Base-by-base conservation (phyloP, 2,113 vertebrate genomes). In the Silurus asotus region DNA sequence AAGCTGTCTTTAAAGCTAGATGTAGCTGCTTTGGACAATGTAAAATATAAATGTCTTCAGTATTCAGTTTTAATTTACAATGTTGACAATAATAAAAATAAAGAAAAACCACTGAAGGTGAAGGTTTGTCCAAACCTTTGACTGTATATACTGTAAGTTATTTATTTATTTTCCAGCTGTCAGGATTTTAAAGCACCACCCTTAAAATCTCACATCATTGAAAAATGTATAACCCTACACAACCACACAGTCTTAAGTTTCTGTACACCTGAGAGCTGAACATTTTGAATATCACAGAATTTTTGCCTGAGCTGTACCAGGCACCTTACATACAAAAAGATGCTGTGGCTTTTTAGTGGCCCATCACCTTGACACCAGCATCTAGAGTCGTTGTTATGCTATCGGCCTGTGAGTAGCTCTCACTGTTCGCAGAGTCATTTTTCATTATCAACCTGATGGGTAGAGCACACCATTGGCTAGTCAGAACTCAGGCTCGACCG, bases 281-380 rank as follows among this genome's bases (percentile, higher is more conserved):
- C 20, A 76, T 76, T 76, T 11, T 14, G 2, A 51, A 55, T 49
- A 20, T n/a, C 13, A 15, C 2, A 77, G 69, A 10, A 23, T 58
- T n/a, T 87, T 25, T 45, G 0, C 4, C 78, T 70, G 65, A 74
- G 19, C 9, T 72, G 49, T 64, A 62, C 75, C 78, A 53, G n/a
- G 49, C n/a, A 28, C 62, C 28, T 49, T 0, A 62, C 9, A 70
- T 53, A 77, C 53, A 72, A 20, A 14, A 25, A 51, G 37, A 48
- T 23, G 75, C 49, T 28, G 56, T 15, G 67, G 65, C 55, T 84
- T 58, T 65, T 70, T 62, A 76, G 59, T 77, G 53, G 28, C 61
- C 70, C 67, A 37, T 77, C 83, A 88, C 78, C 83, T 85, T 82
- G 61, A 81, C 80, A 74, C 58, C 75, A 85, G 23, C 45, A 58